These are phyloP conservation scores for Pinctada fucata DNA, from an alignment of 2,888 invertebrate genomes.

Conservation along the genomic window DNA sequence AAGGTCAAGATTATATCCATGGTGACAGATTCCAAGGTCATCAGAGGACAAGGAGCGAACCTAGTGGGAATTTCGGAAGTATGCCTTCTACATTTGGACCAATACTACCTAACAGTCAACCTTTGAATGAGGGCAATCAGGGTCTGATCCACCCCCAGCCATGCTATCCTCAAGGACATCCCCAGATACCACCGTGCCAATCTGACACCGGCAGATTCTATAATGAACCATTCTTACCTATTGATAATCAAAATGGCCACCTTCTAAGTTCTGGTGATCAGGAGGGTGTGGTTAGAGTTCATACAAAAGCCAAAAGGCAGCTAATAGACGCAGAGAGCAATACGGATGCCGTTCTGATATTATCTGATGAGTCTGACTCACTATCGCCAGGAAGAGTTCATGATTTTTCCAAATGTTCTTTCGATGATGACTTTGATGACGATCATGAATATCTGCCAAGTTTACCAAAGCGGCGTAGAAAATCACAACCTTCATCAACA, in stretches of 20 bases:
- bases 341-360: neutral
- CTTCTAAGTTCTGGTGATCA: neutral
- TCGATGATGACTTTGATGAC: neutral
- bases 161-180: neutral
- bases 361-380: neutral
- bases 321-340: neutral
- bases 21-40: neutral
- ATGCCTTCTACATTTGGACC: neutral
- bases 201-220: neutral
- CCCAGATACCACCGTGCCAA: neutral
- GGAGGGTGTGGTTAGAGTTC: neutral
- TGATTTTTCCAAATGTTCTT: neutral
- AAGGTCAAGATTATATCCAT: neutral
- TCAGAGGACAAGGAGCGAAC: neutral
- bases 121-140: neutral
- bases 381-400: no score
- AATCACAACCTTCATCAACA: neutral
- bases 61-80: neutral
- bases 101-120: neutral
- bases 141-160: neutral
- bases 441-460: conserved; percentile 1
- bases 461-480: neutral
- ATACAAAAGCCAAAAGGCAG: neutral
- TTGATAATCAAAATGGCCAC: neutral
- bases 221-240: neutral